phyloP scores from a whole-genome alignment of 1,140 invertebrate species.

The Antheraea mylitta region DNA sequence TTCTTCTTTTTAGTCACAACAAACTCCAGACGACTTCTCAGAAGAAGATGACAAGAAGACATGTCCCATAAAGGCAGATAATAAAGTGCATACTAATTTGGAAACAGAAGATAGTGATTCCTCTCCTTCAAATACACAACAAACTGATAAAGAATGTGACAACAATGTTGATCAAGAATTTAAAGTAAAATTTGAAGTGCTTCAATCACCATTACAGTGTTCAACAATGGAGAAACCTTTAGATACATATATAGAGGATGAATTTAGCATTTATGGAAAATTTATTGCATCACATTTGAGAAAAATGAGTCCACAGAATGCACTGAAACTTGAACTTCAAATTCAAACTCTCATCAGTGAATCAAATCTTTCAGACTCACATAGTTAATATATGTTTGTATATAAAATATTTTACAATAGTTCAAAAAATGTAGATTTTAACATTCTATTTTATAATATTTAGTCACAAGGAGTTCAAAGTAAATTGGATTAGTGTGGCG shows the following conservation, averaged over 20 bases:
- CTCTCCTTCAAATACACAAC: slow-evolving; percentile 44
- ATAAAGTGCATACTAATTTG: slow-evolving; percentile 30
- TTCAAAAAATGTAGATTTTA: no score
- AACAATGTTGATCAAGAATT: slow-evolving; percentile 19
- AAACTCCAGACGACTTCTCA: slow-evolving; percentile 32
- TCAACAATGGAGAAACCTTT: slow-evolving; percentile 29
- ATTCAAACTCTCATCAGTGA: slow-evolving; percentile 55
- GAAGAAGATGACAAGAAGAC: slow-evolving; percentile 17
- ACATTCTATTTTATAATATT: no score
- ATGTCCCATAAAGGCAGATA: slow-evolving; percentile 54
- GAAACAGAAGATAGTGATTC: slow-evolving; percentile 38
- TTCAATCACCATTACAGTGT: slow-evolving; percentile 16
- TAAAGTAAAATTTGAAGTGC: slow-evolving; percentile 37
- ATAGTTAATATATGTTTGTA: no score
- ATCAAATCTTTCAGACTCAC: slow-evolving; percentile 42
- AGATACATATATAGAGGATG: slow-evolving; percentile 35
- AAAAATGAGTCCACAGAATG: slow-evolving; percentile 49
- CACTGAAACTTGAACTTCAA: slow-evolving; percentile 49
- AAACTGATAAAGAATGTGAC: slow-evolving; percentile 49
- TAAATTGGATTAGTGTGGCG: no score
- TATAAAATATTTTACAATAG: no score
- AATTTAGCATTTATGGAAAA: no score
- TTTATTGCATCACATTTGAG: slow-evolving; percentile 33
- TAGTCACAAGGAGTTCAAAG: no score
- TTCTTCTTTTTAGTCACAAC: slow-evolving; percentile 41